Conservation (phyloP, 2,797 vertebrate genomes). For the Pyrrhura leucotis region DNA sequence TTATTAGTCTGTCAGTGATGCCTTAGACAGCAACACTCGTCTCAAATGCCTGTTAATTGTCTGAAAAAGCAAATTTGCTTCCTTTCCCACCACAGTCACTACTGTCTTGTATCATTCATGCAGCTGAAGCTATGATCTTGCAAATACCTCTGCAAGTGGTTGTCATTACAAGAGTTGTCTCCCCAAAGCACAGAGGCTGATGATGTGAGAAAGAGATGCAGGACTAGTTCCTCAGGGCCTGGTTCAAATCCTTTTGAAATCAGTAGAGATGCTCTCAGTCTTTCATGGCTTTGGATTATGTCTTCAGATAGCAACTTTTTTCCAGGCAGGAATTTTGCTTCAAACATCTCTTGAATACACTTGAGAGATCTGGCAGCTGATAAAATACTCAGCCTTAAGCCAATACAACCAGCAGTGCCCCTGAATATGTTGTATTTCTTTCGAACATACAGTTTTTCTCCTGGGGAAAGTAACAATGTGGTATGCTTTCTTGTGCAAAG, state of each 20-base stretch:
- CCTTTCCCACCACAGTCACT: background rate
- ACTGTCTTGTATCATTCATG: background rate
- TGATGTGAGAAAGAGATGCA: background rate
- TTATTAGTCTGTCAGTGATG: background rate
- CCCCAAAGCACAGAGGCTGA: background rate
- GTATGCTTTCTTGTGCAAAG: background rate
- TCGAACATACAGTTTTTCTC: background rate
- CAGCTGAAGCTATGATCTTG: background rate
- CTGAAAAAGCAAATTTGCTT: conserved; percentile 3
- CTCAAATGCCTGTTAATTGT: conserved; percentile 39
- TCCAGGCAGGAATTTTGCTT: conserved; percentile 14
- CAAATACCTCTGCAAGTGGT: background rate
- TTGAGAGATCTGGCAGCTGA: background rate
- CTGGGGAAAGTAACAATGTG: background rate
- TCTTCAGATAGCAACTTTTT: background rate
- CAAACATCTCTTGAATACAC: background rate
- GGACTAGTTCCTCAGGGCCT: background rate
- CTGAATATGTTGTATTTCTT: background rate
- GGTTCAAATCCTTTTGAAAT: background rate
- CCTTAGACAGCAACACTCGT: background rate
- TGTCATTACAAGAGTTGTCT: background rate
- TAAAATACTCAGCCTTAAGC: conserved; percentile 11
- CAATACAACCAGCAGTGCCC: background rate
- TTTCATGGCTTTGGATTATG: background rate
- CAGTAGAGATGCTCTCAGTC: background rate